These are phyloP conservation scores for Brenthis daphne DNA, from an alignment of 2,888 invertebrate genomes.

Conservation along the genomic window DNA sequence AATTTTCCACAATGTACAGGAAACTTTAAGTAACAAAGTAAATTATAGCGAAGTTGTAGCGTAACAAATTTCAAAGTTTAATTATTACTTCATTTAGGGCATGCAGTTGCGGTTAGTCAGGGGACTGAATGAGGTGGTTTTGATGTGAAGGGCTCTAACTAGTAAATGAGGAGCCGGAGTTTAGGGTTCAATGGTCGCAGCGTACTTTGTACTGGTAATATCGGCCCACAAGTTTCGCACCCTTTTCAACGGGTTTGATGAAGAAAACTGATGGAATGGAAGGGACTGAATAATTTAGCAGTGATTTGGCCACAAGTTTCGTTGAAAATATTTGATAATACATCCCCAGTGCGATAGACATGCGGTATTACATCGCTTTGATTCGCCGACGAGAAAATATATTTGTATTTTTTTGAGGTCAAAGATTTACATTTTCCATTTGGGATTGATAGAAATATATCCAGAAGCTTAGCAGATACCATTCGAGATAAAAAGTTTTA, in stretches of 20 bases:
- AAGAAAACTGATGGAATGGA: slow-evolving; percentile 23
- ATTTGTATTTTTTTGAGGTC: background rate
- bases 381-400: background rate
- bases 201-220: slow-evolving; percentile 12
- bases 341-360: background rate
- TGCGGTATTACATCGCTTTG: background rate
- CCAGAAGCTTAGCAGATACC: too few relatives aligned
- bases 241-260: slow-evolving; percentile 21
- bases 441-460: too few relatives aligned
- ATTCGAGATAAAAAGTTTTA: too few relatives aligned
- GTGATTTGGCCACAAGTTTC: slow-evolving; percentile 1
- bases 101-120: slow-evolving; percentile 26
- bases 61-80: slow-evolving; percentile 29
- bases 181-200: slow-evolving; percentile 15
- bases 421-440: too few relatives aligned
- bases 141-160: slow-evolving; percentile 15
- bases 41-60: slow-evolving; percentile 23
- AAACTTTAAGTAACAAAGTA: slow-evolving; percentile 20
- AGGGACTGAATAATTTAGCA: slow-evolving; percentile 20
- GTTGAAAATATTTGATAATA: too few relatives aligned
- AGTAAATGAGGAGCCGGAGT: slow-evolving; percentile 13
- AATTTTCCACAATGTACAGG: slow-evolving; percentile 13
- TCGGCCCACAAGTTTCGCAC: slow-evolving; percentile 19
- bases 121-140: slow-evolving; percentile 19
- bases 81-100: slow-evolving; percentile 30